phyloP scores from a whole-genome alignment of 2,888 invertebrate genomes.

The Cinara cedri region DNA sequence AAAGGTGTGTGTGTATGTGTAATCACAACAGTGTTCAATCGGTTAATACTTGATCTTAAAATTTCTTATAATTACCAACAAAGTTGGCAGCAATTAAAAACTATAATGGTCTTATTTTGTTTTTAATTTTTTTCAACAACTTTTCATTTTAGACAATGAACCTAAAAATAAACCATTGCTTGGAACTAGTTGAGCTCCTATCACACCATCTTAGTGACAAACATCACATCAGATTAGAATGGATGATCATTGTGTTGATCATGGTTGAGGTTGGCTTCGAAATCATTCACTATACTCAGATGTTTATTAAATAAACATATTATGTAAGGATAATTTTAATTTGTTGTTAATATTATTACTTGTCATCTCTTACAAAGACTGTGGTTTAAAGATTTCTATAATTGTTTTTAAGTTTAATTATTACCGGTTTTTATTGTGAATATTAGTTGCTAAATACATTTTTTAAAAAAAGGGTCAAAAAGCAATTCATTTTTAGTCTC shows the following conservation, averaged over 20 bases:
- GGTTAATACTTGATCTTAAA: too few relatives aligned
- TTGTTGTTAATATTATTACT: background rate
- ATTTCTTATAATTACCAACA: too few relatives aligned
- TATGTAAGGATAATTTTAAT: background rate
- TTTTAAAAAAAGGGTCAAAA: too few relatives aligned
- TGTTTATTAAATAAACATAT: constrained; percentile 1
- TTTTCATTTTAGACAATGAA: constrained; percentile 78
- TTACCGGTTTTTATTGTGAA: too few relatives aligned
- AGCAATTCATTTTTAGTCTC: too few relatives aligned
- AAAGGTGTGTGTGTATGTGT: constrained; percentile 73
- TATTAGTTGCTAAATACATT: too few relatives aligned
- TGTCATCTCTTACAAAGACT: too few relatives aligned
- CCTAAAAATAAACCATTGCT: constrained; percentile 92
- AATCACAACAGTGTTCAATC: too few relatives aligned
- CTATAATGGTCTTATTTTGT: background rate
- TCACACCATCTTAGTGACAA: constrained; percentile 88
- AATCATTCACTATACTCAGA: constrained; percentile 69
- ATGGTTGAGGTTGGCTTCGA: constrained; percentile 93
- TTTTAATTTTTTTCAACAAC: background rate
- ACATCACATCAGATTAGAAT: constrained; percentile 91
- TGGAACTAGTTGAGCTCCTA: constrained; percentile 86
- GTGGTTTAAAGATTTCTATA: too few relatives aligned
- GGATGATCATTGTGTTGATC: constrained; percentile 96
- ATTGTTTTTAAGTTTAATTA: too few relatives aligned
- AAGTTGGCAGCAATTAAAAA: background rate